Conservation (phyloP, 2,113 vertebrate genomes). For the Menura novaehollandiae region DNA sequence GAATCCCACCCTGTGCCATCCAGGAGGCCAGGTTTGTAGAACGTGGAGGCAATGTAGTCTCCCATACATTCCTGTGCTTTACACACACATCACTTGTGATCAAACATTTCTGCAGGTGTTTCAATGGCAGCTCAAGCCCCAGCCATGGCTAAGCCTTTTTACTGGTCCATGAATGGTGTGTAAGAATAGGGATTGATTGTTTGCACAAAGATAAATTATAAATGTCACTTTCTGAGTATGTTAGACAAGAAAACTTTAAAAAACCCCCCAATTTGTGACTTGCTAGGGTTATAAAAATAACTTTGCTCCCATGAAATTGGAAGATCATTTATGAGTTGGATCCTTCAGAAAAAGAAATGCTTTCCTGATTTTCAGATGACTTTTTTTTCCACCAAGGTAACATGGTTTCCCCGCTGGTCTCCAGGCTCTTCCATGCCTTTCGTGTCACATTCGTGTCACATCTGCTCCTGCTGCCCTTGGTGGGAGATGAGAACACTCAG, state of each 20-base stretch:
- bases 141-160: background rate
- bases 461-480: background rate
- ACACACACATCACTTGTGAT: background rate
- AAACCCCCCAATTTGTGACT: background rate
- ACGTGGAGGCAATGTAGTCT: fast-evolving
- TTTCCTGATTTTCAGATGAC: background rate
- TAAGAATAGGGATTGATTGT: background rate
- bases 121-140: background rate
- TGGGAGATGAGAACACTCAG: background rate
- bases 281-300: background rate
- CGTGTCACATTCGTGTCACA: background rate
- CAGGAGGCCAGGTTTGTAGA: background rate
- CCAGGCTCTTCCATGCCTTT: background rate
- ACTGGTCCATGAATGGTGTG: background rate
- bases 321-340: background rate
- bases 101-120: background rate
- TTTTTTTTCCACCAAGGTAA: background rate
- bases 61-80: background rate
- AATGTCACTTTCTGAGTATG: background rate
- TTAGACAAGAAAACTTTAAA: background rate
- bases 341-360: background rate
- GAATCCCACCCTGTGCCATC: background rate
- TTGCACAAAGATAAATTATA: background rate
- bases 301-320: background rate
- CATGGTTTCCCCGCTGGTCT: background rate